Base-by-base conservation (phyloP, 2,797 vertebrate genomes). In the Hapalemur alaotrensis region DNA sequence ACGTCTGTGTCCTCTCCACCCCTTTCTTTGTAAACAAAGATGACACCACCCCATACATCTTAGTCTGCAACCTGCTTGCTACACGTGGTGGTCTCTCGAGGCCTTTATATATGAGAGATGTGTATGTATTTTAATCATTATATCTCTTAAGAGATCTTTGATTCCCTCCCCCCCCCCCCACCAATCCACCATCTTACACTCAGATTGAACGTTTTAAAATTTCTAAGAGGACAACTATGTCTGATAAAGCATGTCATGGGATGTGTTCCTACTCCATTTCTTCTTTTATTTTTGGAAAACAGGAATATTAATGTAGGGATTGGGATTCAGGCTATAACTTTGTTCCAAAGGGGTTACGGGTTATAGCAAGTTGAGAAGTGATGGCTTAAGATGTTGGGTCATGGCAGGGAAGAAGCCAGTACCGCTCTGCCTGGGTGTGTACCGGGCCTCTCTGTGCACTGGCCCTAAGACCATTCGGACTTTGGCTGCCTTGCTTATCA, bases 301-400 rank as follows among this genome's bases (percentile, higher is more conserved):
- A 95, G 38, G 12, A 50, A 22, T 61, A 61, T 72, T 80, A 57
- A 70, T 48, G 10, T 14, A 41, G 67, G 54, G 32, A 35, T 80
- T 75, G 50, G 61, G 83, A 85, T 92, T 86, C 83, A 89, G 91
- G 35, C 32, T 52, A 0, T 76, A 43, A 48, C 3, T 92, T 92
- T 82, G 65, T 72, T 95, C 91, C 96, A 95, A 94, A 91, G 63
- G 48, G 89, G 81, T 14, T 43, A 59, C 7, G 46, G 93, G 89
- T 84, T 90, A 82, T 88, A 80, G 38, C 22, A 30, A 13, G 12
- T 95, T 96, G 85, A 91, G 96, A 93, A 95, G 95, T 61, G 65
- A 28, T 48, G 32, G 61, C 85, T 70, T 48, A 54, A 96, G 89
- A 38, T 20, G 0, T 20, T 35, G 20, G 54, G 57, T 70, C 14